A percentile compares a stretch with the other conserved stretches of the same genome.
Evolutionary conservation across 2,797 vertebrate species (phyloP).

Genomic region (Acanthornis magna): DNA sequence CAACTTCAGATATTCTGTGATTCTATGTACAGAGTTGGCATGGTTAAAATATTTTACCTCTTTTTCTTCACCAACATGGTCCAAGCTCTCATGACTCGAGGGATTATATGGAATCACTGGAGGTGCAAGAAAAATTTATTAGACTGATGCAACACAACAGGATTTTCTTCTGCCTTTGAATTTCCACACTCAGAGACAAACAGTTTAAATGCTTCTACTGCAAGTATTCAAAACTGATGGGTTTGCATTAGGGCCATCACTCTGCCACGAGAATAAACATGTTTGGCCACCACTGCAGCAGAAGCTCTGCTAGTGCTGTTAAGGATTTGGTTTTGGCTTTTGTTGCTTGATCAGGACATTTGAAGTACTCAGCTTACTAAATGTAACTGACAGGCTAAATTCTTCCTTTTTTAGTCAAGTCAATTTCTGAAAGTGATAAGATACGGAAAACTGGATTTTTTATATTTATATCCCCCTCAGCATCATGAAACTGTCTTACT

Average conservation of each 20-base stretch:
- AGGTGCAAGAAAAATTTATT: constrained; percentile 17
- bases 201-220: not conserved
- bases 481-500: not conserved
- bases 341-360: not conserved
- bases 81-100: constrained; percentile 91
- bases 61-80: constrained; percentile 93
- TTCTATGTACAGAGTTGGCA: not conserved
- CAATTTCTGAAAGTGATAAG: not conserved
- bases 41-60: constrained; percentile 78
- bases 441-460: not conserved
- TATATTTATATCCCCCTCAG: not conserved
- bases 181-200: not conserved
- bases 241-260: not conserved
- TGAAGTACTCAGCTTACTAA: not conserved
- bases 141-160: rapidly evolving
- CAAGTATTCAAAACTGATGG: not conserved
- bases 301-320: not conserved
- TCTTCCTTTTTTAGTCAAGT: not conserved
- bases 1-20: not conserved
- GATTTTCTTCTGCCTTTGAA: not conserved
- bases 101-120: constrained; percentile 90
- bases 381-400: not conserved
- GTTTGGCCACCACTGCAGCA: not conserved
- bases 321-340: not conserved
- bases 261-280: not conserved